These are phyloP conservation scores for Chionodraco myersi DNA, from an alignment of 2,113 vertebrate species.

Conservation along the genomic window DNA sequence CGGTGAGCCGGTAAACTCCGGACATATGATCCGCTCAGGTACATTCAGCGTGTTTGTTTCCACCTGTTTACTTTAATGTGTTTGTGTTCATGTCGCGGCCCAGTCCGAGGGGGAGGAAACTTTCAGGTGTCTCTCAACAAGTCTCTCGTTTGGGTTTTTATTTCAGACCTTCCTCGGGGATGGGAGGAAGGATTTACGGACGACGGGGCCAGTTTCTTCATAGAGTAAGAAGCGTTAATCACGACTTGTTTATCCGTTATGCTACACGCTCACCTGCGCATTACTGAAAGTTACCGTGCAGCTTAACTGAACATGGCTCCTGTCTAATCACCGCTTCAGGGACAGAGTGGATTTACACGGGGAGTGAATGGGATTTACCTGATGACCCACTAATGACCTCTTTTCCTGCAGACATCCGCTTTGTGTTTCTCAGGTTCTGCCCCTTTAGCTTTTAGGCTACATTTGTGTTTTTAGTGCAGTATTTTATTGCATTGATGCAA, in stretches of 20 bases:
- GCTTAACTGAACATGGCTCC: conserved; percentile 48
- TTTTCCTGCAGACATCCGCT: too few relatives aligned
- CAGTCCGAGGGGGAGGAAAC: conserved; percentile 15
- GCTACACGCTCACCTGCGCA: conserved; percentile 4
- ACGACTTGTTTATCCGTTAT: not conserved
- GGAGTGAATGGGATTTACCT: conserved; percentile 27
- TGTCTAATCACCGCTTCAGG: conserved; percentile 15
- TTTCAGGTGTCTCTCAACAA: conserved; percentile 38
- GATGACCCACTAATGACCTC: conserved; percentile 44
- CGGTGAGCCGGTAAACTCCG: conserved; percentile 93
- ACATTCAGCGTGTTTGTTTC: not conserved
- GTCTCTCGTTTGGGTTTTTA: not conserved
- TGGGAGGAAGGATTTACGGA: conserved; percentile 96
- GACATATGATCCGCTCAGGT: conserved; percentile 98
- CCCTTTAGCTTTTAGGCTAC: too few relatives aligned
- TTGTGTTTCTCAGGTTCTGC: too few relatives aligned
- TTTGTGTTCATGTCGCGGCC: not conserved
- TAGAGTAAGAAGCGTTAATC: conserved; percentile 87
- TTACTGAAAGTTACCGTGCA: conserved; percentile 4
- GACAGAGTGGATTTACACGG: conserved; percentile 6
- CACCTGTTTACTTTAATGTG: conserved; percentile 20
- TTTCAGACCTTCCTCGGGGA: conserved; percentile 89
- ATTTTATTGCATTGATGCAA: too few relatives aligned
- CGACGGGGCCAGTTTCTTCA: conserved; percentile 94
- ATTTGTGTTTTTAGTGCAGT: too few relatives aligned